Evolutionary conservation across 2,888 invertebrate genomes (phyloP), one percentile per base, ranked within the genome.

Genomic region (Brachyptera risi): DNA sequence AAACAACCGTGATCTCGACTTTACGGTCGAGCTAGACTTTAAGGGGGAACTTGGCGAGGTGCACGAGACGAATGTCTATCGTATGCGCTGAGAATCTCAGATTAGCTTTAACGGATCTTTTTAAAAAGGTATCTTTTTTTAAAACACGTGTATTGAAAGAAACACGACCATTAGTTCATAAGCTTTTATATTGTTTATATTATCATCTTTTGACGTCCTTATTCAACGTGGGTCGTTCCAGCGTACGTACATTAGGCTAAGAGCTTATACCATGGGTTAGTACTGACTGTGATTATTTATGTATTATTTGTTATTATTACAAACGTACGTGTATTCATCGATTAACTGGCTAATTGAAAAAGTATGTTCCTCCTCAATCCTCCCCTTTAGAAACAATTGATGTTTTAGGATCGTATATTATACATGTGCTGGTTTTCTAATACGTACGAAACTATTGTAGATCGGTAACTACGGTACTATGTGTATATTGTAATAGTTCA

Each of bases 1-100:
- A 63, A 99, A 99, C 78, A 94, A 92, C 77, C 87, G 99, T 56
- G 99, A 99, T 76, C 83, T 99, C 66, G 99, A 99, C 78, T 98
- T 99, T 76, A 87, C 87, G 68, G 86, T 99, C 64, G 90, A 93
- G 71, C 82, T 98, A 51, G 88, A 92, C 71, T 98, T 98, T 79
- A 90, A 95, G 70, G 93, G 93, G 23, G 92, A 93, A 71, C 79
- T 92, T 63, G 88, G 92, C 63, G 86, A 89, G 74, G 86, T 94
- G 65, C 84, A 87, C 67, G 93, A 93, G 80, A 84, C 84, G 67
- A 94, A 93, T 73, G 85, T 87, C 71, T 94, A 94, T 73, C 82
- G 93, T 69, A 94, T 94, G 94, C 92, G 94, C 77, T 94, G 85
- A 85, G 71, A 67, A 51, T 51, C 50, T 51, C 50, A 11, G 24